phyloP scores from a whole-genome alignment of 2,797 vertebrate genomes.

The Enteromius paludinosus region DNA sequence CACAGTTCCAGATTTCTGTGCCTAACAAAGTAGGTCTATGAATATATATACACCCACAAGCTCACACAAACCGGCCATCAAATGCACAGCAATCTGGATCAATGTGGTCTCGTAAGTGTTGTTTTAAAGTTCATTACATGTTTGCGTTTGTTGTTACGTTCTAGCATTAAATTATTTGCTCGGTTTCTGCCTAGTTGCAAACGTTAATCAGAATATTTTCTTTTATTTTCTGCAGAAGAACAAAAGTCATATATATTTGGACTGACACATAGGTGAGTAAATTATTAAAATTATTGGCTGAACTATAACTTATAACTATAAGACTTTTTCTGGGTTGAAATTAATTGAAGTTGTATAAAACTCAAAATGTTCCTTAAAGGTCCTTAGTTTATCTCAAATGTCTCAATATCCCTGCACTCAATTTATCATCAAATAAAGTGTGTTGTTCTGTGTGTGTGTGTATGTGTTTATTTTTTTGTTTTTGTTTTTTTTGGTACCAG shows the following conservation, averaged over 20 bases:
- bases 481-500: not conserved
- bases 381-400: not conserved
- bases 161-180: not conserved
- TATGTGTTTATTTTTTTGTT: too few species aligned
- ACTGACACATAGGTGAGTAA: not conserved
- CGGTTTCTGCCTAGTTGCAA: not conserved
- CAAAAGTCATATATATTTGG: not conserved
- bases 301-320: not conserved
- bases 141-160: conserved; percentile 1
- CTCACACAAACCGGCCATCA: conserved; percentile 19
- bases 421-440: not conserved
- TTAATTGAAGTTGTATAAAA: conserved; percentile 4
- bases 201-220: not conserved
- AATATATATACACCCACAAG: conserved; percentile 32
- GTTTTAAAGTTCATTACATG: conserved; percentile 15
- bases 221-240: not conserved
- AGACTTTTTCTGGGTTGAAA: not conserved
- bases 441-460: too few species aligned
- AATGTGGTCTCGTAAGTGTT: not conserved
- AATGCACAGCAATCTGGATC: conserved; percentile 25
- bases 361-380: not conserved
- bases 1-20: conserved; percentile 29
- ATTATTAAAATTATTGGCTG: not conserved
- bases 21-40: conserved; percentile 40
- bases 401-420: conserved; percentile 5